Conservation (phyloP, 1,140 invertebrate genomes). For the Bombus polaris region DNA sequence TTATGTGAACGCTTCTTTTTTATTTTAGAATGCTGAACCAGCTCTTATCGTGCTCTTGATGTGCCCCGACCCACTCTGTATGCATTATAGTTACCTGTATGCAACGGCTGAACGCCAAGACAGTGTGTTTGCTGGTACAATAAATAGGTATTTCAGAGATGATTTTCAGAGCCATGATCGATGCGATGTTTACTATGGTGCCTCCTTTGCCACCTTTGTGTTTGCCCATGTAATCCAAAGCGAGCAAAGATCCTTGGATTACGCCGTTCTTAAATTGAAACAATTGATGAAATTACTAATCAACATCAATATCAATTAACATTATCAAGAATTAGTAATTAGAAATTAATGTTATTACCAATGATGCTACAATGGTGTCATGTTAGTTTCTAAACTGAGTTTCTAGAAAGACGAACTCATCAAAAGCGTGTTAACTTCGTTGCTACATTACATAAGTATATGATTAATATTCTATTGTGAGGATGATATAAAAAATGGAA, state of each 20-base stretch:
- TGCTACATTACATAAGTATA: too few species aligned
- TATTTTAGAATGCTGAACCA: too few species aligned
- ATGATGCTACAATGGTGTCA: too few species aligned
- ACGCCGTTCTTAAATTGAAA: constrained; percentile 74
- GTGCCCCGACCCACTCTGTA: too few species aligned
- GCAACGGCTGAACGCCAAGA: constrained; percentile 79
- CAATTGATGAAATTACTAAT: not conserved
- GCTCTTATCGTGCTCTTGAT: fast-evolving
- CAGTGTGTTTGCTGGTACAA: constrained; percentile 85
- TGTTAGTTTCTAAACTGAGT: too few species aligned
- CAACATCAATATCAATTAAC: not conserved
- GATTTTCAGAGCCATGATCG: constrained; percentile 52
- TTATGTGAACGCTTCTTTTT: too few species aligned
- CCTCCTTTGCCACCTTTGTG: constrained; percentile 76
- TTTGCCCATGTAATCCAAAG: constrained; percentile 77
- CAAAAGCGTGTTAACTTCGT: too few species aligned
- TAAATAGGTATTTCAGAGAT: constrained; percentile 82
- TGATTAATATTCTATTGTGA: too few species aligned
- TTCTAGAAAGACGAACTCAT: too few species aligned
- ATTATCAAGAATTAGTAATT: too few species aligned
- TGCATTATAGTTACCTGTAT: not conserved
- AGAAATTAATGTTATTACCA: not conserved
- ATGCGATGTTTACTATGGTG: constrained; percentile 73
- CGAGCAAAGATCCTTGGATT: constrained; percentile 76
- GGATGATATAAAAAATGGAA: too few species aligned